phyloP scores from a whole-genome alignment of 2,888 invertebrate genomes.

The Sipha maydis region DNA sequence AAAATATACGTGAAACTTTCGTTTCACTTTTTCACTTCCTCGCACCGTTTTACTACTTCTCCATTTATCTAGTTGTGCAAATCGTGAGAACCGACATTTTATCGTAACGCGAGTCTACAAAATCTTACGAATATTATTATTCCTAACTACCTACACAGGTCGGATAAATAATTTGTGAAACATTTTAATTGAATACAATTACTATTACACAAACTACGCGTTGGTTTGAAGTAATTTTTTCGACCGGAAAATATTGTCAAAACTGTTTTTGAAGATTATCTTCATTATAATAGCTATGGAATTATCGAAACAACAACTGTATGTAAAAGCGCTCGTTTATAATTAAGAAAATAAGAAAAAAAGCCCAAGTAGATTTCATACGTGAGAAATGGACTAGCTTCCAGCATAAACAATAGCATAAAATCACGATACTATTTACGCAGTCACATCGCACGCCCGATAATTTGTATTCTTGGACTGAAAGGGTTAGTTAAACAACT shows the following conservation, averaged over 20 bases:
- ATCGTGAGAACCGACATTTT: slow-evolving; percentile 21
- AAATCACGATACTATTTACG: not conserved
- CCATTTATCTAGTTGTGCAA: not conserved
- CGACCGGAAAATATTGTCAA: not conserved
- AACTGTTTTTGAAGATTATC: not conserved
- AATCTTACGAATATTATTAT: not conserved
- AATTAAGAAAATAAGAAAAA: not conserved
- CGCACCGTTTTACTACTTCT: not conserved
- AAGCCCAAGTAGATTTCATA: not conserved
- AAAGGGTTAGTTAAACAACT: not conserved
- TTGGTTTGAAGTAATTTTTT: not conserved
- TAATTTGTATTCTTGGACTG: not conserved
- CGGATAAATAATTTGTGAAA: not conserved
- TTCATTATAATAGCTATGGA: not conserved
- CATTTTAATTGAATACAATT: not conserved
- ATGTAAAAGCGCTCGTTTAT: no score
- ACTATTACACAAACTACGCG: not conserved
- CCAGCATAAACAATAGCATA: slow-evolving; percentile 16
- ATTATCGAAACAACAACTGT: not conserved
- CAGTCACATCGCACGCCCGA: not conserved
- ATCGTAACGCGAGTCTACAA: not conserved
- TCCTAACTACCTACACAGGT: not conserved
- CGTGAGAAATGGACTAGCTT: slow-evolving; percentile 36
- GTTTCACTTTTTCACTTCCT: slow-evolving; percentile 27
- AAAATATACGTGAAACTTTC: not conserved